Evolutionary conservation across 2,888 invertebrate species (phyloP), one percentile per base, ranked within the genome.

Genomic region (Caenorhabditis wallacei): DNA sequence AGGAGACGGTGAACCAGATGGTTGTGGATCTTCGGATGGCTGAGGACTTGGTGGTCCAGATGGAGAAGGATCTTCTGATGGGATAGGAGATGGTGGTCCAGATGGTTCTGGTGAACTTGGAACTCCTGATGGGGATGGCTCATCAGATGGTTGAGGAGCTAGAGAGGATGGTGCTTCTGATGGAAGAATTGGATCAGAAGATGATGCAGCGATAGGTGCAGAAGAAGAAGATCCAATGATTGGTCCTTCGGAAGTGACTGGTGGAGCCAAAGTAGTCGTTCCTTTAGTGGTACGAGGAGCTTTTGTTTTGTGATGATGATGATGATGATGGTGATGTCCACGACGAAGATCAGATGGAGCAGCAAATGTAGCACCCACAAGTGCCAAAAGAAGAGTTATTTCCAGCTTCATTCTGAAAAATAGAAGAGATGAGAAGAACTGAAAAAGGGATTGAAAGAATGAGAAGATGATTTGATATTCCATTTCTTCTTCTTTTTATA

Each of bases 341-440:
- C 66, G 57, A 11, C 35, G 51, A 24, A 75, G 56, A 13, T 53
- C 78, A 8, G 61, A 61, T 13, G 78, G 78, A 56, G 78, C 78
- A n/a, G 78, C 35, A 11, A 78, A 54, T 13, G 63, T 13, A 11
- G 69, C 59, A 18, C 69, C 78, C 0, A 69, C 46, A 11, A 78
- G 35, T 35, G 78, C 69, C 22, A 78, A 7, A n/a, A 78, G 69
- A 5, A 69, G 22, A 13, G 69, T 48, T 30, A 78, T 11, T 61
- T 59, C 54, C 54, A 78, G 35, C 24, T 78, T 61, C 78, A 69
- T 78, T 78, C 78, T 78, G 63, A 69, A 78, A 68, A 40, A 26
- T 43, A 4, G 11, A 16, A 20, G 18, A n/a, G 16, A 30, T 46
- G 18, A 30, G 18, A 24, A 30, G 63, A 7, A 24, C 2, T 13